phyloP scores from a whole-genome alignment of 2,113 vertebrate species.

The Ia io region DNA sequence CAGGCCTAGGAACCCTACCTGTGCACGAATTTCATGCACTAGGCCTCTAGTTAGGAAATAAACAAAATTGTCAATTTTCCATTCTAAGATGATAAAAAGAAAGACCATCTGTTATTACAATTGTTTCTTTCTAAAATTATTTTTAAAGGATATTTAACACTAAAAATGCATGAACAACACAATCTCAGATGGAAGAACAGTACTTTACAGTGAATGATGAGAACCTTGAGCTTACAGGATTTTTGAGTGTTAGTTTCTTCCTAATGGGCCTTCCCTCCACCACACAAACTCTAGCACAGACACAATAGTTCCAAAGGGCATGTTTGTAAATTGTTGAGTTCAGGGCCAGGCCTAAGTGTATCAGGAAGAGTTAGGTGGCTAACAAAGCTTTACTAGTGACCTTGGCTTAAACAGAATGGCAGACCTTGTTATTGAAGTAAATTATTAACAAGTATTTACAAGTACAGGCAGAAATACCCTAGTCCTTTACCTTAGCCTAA shows the following conservation, averaged over 20 bases:
- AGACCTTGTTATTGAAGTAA: not conserved
- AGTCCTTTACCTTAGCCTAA: not conserved
- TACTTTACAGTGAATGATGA: not conserved
- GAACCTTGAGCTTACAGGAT: not conserved
- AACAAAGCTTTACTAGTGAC: not conserved
- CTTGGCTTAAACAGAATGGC: not conserved
- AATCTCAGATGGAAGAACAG: not conserved
- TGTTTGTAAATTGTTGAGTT: not conserved
- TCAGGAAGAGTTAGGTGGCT: not conserved
- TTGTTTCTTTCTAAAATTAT: not conserved
- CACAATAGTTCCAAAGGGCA: not conserved
- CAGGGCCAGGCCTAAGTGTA: not conserved
- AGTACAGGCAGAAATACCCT: not conserved
- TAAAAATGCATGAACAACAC: not conserved
- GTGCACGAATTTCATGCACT: too few relatives aligned
- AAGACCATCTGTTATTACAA: not conserved
- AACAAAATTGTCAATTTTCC: not conserved
- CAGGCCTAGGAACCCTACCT: too few relatives aligned
- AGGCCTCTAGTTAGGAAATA: not conserved
- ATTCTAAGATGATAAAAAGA: not conserved
- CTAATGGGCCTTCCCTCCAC: not conserved
- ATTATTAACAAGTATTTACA: not conserved
- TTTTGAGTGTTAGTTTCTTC: not conserved
- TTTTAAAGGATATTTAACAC: not conserved
- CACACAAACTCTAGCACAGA: not conserved